Conservation (phyloP, 92 coral and sea anemone species). For the Epizoanthus illoricatus region DNA sequence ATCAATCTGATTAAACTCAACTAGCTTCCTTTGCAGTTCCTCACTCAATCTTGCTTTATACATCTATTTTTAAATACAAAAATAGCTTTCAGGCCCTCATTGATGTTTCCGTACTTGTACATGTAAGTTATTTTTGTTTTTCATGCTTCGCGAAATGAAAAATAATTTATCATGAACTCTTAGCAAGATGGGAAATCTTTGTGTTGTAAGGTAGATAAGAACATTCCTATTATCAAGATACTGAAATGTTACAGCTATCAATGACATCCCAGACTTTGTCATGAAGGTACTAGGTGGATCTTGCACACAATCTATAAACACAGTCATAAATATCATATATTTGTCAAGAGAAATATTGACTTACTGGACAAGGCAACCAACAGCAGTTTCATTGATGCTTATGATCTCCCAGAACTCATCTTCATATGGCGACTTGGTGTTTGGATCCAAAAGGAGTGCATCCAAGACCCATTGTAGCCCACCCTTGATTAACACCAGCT, state of each 20-base stretch:
- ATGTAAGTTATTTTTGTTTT: no score
- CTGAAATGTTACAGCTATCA: no score
- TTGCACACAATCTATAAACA: no score
- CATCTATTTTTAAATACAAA: no score
- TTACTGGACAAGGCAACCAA: constrained; percentile 88
- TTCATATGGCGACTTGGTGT: constrained; percentile 38
- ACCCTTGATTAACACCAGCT: constrained; percentile 63
- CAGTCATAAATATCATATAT: background rate
- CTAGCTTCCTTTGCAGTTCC: no score
- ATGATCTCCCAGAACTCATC: constrained; percentile 76
- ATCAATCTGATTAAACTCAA: no score
- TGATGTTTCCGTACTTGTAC: no score
- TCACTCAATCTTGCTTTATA: no score
- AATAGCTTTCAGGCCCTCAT: no score
- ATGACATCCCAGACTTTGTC: background rate
- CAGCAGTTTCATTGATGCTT: constrained; percentile 82
- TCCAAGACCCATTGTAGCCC: constrained; percentile 64
- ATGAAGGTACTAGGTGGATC: background rate
- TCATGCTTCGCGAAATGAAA: no score
- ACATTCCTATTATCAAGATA: no score
- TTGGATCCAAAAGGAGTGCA: constrained; percentile 69
- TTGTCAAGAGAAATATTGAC: background rate
- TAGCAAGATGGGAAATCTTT: background rate
- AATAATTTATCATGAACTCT: no score
- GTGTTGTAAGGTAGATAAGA: background rate